Percentiles rank a stretch among this genome's conserved stretches.
phyloP scores from a whole-genome alignment of 1,140 invertebrate species.

The Drosophila tani region DNA sequence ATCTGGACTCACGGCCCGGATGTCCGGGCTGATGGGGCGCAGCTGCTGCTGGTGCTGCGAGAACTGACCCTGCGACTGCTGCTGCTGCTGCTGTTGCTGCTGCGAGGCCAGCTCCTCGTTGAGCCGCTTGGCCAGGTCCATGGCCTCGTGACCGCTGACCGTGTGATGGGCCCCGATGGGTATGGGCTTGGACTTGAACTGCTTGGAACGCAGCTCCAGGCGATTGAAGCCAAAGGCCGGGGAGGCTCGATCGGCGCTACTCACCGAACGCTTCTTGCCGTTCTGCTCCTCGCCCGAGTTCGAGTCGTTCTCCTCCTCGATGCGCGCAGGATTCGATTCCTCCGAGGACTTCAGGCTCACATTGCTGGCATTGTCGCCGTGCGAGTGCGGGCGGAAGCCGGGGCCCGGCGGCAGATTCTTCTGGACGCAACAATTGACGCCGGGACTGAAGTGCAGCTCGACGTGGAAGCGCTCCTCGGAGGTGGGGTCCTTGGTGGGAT shows the following conservation, averaged over 20 bases:
- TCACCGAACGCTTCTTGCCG: conserved; percentile 53
- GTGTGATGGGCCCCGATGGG: conserved; percentile 90
- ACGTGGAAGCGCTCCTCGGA: conserved; percentile 98
- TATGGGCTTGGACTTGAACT: conserved; percentile 87
- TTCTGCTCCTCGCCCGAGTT: conserved; percentile 77
- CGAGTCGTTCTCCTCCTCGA: conserved; percentile 89
- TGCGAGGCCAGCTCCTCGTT: conserved; percentile 89
- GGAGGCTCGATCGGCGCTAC: conserved; percentile 4
- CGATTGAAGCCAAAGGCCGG: conserved; percentile 60
- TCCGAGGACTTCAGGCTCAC: conserved; percentile 66
- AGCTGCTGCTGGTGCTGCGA: conserved; percentile 49
- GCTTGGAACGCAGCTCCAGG: conserved; percentile 57
- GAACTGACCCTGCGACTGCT: conserved; percentile 5
- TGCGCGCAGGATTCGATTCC: conserved; percentile 86
- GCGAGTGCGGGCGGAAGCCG: conserved; percentile 95
- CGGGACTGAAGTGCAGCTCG: conserved; percentile 98
- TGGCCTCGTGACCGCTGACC: conserved; percentile 92
- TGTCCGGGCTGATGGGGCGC: conserved; percentile 83
- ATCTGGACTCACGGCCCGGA: conserved; percentile 85
- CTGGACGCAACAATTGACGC: conserved; percentile 97
- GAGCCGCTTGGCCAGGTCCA: conserved; percentile 89
- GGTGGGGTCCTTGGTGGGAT: conserved; percentile 96
- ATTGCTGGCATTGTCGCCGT: conserved; percentile 88
- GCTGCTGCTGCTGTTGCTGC: conserved; percentile 60
- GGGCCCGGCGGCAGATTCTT: conserved; percentile 97